Evolutionary conservation across 2,797 vertebrate species (phyloP), one percentile per base, ranked within the genome.

Genomic region (Bradypodion pumilum): DNA sequence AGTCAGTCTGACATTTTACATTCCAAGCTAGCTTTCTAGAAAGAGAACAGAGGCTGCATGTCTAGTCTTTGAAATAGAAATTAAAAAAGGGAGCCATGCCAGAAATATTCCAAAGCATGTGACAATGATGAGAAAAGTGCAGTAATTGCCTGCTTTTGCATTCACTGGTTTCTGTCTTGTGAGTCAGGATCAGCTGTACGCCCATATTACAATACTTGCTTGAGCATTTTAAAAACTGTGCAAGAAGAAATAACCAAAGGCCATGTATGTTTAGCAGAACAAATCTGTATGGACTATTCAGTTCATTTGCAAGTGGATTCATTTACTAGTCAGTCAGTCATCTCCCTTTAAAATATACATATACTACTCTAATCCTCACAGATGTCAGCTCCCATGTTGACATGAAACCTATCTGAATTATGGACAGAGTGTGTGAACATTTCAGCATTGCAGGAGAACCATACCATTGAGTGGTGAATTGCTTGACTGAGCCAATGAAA

Each of bases 1-100:
- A 90, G 87, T 86, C 81, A 85, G 69, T 37, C 73, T 92, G 91
- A 90, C 88, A 91, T 92, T 93, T 93, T 91, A 88, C 85, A 79
- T 87, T 88, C 25, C 29, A 74, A 88, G 63, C 82, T 52, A 23
- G 32, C 7, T 88, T 92, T 84, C 86, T 88, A 85, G 82, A 77
- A 42, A 78, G 88, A 83, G 63, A 86, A 90, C 59, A 23, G 88
- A 75, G 90, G 66, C 13, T 86, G 84, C 80, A 84, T 86, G 88
- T 87, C 88, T 88, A 88, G 91, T 89, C 84, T 90, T 74, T 81
- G 86, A 92, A 92, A 87, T 68, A 49, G 85, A 83, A 75, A 73
- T 56, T 49, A 56, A 74, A 76, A 25, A 19, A 21, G 2, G 65
- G 56, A 69, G 40, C 40, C 44, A 68, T 23, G 70, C 13, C 77